Base-by-base conservation (phyloP, 2,113 vertebrate genomes). In the Trachemys scripta region DNA sequence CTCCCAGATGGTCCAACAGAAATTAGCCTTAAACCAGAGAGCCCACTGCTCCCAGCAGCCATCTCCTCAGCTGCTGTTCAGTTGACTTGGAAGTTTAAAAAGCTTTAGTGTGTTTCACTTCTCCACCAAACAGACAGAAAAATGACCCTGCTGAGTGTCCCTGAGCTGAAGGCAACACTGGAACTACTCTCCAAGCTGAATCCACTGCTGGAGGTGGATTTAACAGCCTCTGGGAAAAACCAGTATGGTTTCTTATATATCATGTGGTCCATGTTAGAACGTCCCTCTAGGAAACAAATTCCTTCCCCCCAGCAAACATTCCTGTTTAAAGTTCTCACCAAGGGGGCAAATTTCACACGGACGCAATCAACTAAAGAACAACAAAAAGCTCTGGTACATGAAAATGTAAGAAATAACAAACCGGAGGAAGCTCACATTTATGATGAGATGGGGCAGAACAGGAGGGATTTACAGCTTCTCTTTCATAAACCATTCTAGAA, bases 401-500 rank as follows among this genome's bases (percentile, higher is more conserved):
- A 19, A 79, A 79, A 49, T 54, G 11, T 27, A 80, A 35, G 35
- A 69, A 49, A 84, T 45, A 72, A 8, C 27, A 1, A 6, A 5
- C 0, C 2, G 14, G 76, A 38, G 57, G 49, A 42, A 85, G 59
- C 12, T 19, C 76, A 57, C 47, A 31, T 45, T 6, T 9, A 50
- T 1, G 12, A 78, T 1, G 1, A 4, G 2, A 49, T 35, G 59
- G 50, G 22, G 12, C 12, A 35, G 88, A 54, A 49, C n/a, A 4
- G 24, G 45, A 2, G 4, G 45, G 54, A 45, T 22, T 50, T 3
- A n/a, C 35, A 14, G 82, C 85, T 89, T 72, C 93, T 83, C 12
- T 29, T 83, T 65, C 47, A 38, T 38, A 62, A 42, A 82, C 51
- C 51, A 11, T 78, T 29, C n/a, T 80, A 3, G 84, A 82, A 57